Evolutionary conservation across 1,140 invertebrate species (phyloP), one percentile per base, ranked within the genome.

Genomic region (Neoseiulus cucumeris): DNA sequence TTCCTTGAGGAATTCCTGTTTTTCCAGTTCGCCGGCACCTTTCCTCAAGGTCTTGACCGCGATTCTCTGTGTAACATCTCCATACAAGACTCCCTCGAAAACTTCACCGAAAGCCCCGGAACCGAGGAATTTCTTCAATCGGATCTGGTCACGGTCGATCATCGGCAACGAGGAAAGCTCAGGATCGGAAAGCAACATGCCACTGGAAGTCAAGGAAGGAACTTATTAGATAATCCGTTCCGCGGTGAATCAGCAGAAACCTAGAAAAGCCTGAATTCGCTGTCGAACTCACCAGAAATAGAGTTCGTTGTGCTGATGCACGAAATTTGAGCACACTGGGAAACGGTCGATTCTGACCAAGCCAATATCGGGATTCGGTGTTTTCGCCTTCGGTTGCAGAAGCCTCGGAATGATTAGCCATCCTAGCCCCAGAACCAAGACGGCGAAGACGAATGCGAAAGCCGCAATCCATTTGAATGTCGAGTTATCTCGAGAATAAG

Each of bases 61-160:
- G 51, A 59, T 59, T 25, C 22, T 59, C 51, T 59, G 51, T 25
- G 51, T 20, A 25, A 20, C 22, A 59, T 59, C 51, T 17, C 51
- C 64, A 42, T 66, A 65, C 0, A 44, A 44, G 44, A 84, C 81
- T 0, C 91, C 93, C 79, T 94, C 89, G 73, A 87, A 94, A 1
- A 97, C 93, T 77, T 95, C 91, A 2, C 92, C 93, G 74, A 97
- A 97, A n/a, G 91, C 91, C 1, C 93, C 94, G 68, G 87, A 90
- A 0, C 92, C 93, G 42, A 97, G 76, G 72, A 92, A 91, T 74
- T 91, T 89, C 0, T 83, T 85, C 1, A 91, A 74, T 0, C 83
- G 86, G 44, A 97, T 86, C 72, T 85, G 82, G 45, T 85, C 85
- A 64, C 86, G 79, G 30, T 82, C 80, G 59, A 95, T 87, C 72